Evolutionary conservation across 2,888 invertebrate genomes (phyloP).

Genomic region (Eristalis tenax): DNA sequence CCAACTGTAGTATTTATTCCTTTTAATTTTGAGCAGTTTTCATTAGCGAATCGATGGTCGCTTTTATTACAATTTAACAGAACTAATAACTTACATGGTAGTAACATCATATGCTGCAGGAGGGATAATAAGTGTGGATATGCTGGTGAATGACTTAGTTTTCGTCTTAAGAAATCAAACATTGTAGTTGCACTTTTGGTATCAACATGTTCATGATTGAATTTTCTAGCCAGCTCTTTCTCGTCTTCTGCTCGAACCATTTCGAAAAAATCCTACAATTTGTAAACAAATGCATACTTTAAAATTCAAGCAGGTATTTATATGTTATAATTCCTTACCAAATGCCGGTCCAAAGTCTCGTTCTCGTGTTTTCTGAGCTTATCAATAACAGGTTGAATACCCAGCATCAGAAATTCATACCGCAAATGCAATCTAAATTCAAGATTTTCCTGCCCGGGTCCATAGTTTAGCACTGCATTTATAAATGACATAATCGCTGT

Average conservation of each 20-base stretch:
- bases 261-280: slow-evolving; percentile 93
- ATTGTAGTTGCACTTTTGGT: slow-evolving; percentile 95
- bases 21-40: no score
- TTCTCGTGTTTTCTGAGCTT: slow-evolving; percentile 96
- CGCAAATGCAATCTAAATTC: slow-evolving; percentile 97
- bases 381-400: slow-evolving; percentile 97
- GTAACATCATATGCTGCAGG: slow-evolving; percentile 91
- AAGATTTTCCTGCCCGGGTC: slow-evolving; percentile 96
- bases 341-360: slow-evolving; percentile 95
- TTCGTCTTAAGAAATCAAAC: slow-evolving; percentile 94
- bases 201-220: slow-evolving; percentile 95
- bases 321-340: slow-evolving; percentile 80
- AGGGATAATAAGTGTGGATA: slow-evolving; percentile 96
- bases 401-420: slow-evolving; percentile 97
- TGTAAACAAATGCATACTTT: not conserved
- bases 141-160: slow-evolving; percentile 94
- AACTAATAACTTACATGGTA: slow-evolving; percentile 86
- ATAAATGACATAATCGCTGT: slow-evolving; percentile 99
- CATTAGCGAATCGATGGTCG: no score
- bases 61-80: not conserved
- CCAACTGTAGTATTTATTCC: no score
- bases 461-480: slow-evolving; percentile 97
- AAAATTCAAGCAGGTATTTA: not conserved
- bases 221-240: slow-evolving; percentile 93
- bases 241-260: slow-evolving; percentile 99